Base-by-base conservation (phyloP, 2,888 invertebrate genomes). In the Gnatocerus cornutus region DNA sequence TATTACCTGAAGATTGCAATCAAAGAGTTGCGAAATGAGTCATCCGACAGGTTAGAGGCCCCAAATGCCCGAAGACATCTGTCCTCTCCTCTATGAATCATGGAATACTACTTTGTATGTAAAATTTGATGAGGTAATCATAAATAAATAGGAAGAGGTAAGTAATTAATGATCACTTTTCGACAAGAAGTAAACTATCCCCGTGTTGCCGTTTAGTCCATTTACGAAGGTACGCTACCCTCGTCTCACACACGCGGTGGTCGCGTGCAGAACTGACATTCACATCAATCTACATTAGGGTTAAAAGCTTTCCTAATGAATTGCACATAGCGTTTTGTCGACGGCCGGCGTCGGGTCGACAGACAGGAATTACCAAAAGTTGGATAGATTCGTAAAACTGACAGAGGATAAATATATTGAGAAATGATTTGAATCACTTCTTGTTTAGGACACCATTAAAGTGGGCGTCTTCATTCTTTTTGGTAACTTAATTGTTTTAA, bases 301-400 rank as follows among this genome's bases (percentile, higher is more conserved):
- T 81, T 84, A 84, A 84, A 84, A 84, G 84, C 79, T 84, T 84
- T 81, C 75, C 79, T 84, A 84, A 84, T 84, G 83, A 84, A 84
- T 84, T 84, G 83, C 82, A 76, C 79, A 79, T 74, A 74, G 88
- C 87, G 53, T 30, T 53, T 30, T 33, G n/a, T 33, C 41, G 12
- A 41, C 41, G 10, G 12, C 41, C 12, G 12, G 41, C 29, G 41
- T 59, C 29, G 29, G 50, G 48, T 41, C 41, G 66, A 39, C 66
- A 66, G 50, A 52, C 52, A 62, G 52, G 8, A 10, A 30, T 27
- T 37, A 7, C 14, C 14, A 37, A 53, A 53, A 53, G 0, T 33
- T 13, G 10, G 14, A 37, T n/a, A 41, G 41, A 12, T 13, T 12
- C 13, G 5, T 12, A 41, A 41, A 33, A 33, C 33, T 33, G 33